Evolutionary conservation across 2,797 vertebrate genomes (phyloP).

Genomic region (Rhyacichthys aspro): DNA sequence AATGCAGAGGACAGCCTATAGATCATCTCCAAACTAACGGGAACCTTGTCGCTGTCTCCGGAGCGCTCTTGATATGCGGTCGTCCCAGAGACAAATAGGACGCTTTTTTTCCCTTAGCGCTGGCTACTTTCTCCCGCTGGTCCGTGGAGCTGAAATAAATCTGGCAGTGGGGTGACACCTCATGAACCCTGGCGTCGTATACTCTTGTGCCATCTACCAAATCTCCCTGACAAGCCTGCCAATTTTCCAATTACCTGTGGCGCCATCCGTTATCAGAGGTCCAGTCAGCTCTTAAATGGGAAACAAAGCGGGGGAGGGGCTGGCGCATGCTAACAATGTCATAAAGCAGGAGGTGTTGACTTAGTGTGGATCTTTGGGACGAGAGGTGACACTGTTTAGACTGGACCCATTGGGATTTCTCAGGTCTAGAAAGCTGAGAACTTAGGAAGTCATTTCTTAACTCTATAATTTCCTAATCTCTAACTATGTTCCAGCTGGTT

Average conservation of each 20-base stretch:
- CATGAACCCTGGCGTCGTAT: constrained; percentile 81
- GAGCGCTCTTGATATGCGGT: constrained; percentile 80
- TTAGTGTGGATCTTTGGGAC: constrained; percentile 39
- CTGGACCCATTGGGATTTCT: constrained; percentile 26
- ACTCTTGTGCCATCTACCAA: constrained; percentile 87
- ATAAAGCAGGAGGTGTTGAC: constrained; percentile 78
- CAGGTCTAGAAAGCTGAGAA: too few species aligned
- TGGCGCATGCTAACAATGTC: constrained; percentile 84
- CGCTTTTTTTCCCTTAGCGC: constrained; percentile 75
- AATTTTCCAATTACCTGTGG: constrained; percentile 97
- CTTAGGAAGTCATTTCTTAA: too few species aligned
- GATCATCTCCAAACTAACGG: constrained; percentile 72
- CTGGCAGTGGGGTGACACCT: constrained; percentile 80
- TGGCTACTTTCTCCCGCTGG: constrained; percentile 79
- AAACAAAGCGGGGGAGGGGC: constrained; percentile 83
- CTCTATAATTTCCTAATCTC: too few species aligned
- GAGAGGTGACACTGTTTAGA: too few species aligned
- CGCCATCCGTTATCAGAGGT: constrained; percentile 90
- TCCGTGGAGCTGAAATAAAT: constrained; percentile 86
- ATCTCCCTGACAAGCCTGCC: constrained; percentile 92
- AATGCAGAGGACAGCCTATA: constrained; percentile 48
- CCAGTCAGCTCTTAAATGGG: constrained; percentile 89
- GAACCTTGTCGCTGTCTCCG: constrained; percentile 74
- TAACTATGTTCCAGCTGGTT: too few species aligned
- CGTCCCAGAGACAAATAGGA: constrained; percentile 76